Conservation (phyloP, 2,797 vertebrate species). For the Coreius guichenoti region DNA sequence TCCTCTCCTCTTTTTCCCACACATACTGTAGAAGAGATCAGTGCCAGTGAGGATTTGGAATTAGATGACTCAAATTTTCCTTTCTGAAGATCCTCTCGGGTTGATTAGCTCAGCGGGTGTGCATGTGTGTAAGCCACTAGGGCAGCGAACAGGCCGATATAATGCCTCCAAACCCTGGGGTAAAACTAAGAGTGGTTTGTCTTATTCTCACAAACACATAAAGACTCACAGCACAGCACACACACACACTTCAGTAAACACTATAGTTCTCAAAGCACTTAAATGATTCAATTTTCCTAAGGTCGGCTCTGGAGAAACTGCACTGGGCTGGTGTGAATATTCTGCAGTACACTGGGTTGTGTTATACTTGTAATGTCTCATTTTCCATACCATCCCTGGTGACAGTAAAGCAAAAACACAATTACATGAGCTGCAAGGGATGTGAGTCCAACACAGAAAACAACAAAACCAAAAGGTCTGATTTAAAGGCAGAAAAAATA, state of each 20-base stretch:
- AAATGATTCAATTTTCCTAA: slow-evolving; percentile 6
- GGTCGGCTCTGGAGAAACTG: slow-evolving; percentile 19
- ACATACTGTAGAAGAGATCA: slow-evolving; percentile 10
- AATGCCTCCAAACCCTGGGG: slow-evolving; percentile 5
- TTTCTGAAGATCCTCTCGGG: slow-evolving; percentile 27
- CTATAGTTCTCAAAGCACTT: slow-evolving; percentile 18
- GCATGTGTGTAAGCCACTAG: not conserved
- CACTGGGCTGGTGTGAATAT: slow-evolving; percentile 25
- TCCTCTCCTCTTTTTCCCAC: slow-evolving; percentile 4
- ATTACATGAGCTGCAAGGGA: slow-evolving; percentile 25
- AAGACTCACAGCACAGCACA: no score
- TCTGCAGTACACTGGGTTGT: not conserved
- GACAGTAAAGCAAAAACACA: slow-evolving; percentile 28
- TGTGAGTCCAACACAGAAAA: slow-evolving; percentile 7
- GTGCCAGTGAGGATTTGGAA: slow-evolving; percentile 26
- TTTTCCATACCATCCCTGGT: slow-evolving; percentile 11
- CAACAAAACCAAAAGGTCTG: slow-evolving; percentile 13
- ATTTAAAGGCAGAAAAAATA: not conserved
- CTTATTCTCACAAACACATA: not conserved
- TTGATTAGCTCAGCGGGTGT: slow-evolving; percentile 28
- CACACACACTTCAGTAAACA: not conserved
- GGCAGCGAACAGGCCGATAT: not conserved
- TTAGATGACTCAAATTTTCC: slow-evolving; percentile 47
- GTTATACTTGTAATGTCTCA: slow-evolving; percentile 24
- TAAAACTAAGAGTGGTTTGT: slow-evolving; percentile 5